Conservation (phyloP, 2,888 invertebrate genomes). For the Oxystoma pomonae region DNA sequence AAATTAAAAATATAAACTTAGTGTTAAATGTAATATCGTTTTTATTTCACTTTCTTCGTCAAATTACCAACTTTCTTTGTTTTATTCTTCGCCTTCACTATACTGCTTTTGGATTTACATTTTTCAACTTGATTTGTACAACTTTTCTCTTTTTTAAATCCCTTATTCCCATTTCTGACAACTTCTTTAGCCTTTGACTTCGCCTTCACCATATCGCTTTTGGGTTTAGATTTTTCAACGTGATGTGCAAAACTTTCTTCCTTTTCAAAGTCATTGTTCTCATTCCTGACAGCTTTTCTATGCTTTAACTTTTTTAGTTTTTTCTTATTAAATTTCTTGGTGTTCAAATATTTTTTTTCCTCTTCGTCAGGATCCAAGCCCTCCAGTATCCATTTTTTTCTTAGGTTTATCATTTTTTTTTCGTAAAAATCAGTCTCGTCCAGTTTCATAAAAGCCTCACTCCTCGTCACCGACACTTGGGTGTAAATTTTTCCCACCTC, state of each 20-base stretch:
- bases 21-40: no score
- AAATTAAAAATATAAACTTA: not conserved
- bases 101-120: no score
- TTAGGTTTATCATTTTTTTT: conserved; percentile 76
- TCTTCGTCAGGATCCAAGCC: conserved; percentile 78
- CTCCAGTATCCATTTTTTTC: conserved; percentile 82
- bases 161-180: no score
- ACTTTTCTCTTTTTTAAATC: no score
- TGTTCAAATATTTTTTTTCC: conserved; percentile 53
- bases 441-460: conserved; percentile 88
- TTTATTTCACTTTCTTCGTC: not conserved
- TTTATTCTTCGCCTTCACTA: not conserved
- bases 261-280: no score
- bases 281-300: not conserved
- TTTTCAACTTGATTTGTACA: no score
- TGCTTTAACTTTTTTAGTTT: not conserved
- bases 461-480: conserved; percentile 86
- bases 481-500: conserved; percentile 88
- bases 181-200: not conserved
- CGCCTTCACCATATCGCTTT: not conserved
- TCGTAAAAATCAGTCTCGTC: conserved; percentile 92
- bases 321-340: not conserved
- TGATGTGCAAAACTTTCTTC: not conserved
- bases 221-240: no score
- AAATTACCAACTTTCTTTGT: no score